These are phyloP conservation scores for Mixornis gularis DNA, from an alignment of 2,113 vertebrate species.

Conservation along the genomic window DNA sequence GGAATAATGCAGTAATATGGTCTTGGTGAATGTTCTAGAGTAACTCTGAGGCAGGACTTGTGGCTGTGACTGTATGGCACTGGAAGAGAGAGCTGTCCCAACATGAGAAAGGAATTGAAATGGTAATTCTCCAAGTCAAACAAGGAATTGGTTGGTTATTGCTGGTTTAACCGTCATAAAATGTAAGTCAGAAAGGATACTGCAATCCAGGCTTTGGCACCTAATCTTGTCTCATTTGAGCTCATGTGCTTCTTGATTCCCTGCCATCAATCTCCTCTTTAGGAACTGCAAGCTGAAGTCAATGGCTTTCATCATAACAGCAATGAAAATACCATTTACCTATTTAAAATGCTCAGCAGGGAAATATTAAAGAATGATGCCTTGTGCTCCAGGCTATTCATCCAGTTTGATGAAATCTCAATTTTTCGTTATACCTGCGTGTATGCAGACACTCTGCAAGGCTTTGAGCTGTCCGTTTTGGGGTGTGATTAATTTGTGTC, in stretches of 20 bases:
- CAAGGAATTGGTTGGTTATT: background rate
- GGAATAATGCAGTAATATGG: background rate
- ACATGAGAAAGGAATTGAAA: background rate
- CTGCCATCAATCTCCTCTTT: background rate
- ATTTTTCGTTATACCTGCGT: background rate
- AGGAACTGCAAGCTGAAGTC: background rate
- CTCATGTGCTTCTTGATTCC: background rate
- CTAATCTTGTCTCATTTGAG: background rate
- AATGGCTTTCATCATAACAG: background rate
- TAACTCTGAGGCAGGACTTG: background rate
- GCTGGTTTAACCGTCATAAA: background rate
- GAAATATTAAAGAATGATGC: background rate
- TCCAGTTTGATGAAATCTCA: constrained; percentile 4
- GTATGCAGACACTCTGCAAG: background rate
- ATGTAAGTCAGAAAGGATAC: background rate
- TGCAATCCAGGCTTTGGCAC: background rate
- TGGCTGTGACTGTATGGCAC: background rate
- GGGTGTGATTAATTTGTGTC: background rate
- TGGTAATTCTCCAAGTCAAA: background rate
- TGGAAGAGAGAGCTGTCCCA: background rate
- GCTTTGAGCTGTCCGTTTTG: background rate
- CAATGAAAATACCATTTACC: constrained; percentile 27
- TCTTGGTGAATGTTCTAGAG: background rate
- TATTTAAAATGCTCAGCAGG: background rate
- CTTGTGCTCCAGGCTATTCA: background rate